Base-by-base conservation (phyloP, 2,797 vertebrate species). In the Muscicapa striata region DNA sequence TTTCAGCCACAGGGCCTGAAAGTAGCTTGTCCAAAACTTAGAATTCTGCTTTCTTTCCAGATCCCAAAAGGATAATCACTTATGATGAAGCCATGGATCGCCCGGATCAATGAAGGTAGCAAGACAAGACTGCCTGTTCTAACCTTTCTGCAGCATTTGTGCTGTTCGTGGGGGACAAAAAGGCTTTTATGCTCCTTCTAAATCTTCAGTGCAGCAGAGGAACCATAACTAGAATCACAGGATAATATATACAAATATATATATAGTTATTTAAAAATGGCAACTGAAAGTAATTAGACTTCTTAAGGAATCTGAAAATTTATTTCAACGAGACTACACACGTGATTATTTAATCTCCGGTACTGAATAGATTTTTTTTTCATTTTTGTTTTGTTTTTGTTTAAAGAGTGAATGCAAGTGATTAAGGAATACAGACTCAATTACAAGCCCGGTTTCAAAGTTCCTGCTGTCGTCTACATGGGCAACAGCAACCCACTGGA, bases 11-110 rank as follows among this genome's bases (percentile, higher is more conserved):
- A 1, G 13, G 8, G 12, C 41, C 34, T 84, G 32, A 45, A 49
- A 41, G 45, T 5, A 5, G 12, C 72, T 90, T 43, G 36, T 58
- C 4, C 2, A 76, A 93, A 85, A 64, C 64, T 70, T 32, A 41
- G 27, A n/a, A 18, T 63, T 95, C 75, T 94, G 67, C 43, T 94
- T 91, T 55, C 78, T 73, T 95, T 97, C 52, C 95, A 98, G 98
- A 98, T 98, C 98, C 98, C 97, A 98, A 97, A 98, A 98, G 98
- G 97, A 98, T 98, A 98, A 98, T 98, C 98, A 98, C 98, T 97
- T 98, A 98, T 52, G 97, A 98, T 92, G 98, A 98, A 98, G 98
- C 98, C 98, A 98, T 98, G 98, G 98, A 98, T 97, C 97, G 94
- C 97, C 98, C 97, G 93, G 97, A 98, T 98, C 98, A 98, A 97